Conservation (phyloP, 2,797 vertebrate genomes). For the Streptopelia turtur region DNA sequence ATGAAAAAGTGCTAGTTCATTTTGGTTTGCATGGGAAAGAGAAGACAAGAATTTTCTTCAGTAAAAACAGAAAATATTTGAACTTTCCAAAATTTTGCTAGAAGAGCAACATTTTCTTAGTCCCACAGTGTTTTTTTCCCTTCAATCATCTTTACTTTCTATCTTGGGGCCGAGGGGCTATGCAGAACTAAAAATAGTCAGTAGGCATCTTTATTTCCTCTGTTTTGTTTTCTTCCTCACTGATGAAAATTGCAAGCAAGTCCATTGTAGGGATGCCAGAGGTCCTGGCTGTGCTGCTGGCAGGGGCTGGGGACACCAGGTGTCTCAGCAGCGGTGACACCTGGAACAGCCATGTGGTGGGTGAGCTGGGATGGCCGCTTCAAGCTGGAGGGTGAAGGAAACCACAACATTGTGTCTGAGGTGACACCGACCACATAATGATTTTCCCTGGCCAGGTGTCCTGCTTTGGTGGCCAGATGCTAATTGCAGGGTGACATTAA, state of each 20-base stretch:
- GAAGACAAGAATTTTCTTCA: neutral
- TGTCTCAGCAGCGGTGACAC: neutral
- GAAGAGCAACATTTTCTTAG: neutral
- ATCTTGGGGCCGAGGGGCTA: neutral
- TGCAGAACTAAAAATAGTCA: neutral
- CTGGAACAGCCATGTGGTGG: rapidly evolving
- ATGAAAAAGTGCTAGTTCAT: neutral
- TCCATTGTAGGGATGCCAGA: neutral
- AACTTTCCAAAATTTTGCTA: neutral
- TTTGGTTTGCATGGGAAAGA: neutral
- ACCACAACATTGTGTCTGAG: rapidly evolving
- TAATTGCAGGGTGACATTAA: neutral
- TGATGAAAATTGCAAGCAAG: neutral
- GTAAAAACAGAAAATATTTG: neutral
- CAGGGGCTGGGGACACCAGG: neutral
- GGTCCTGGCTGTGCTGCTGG: neutral
- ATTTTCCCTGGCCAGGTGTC: neutral
- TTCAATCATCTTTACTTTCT: neutral
- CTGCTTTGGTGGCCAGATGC: neutral
- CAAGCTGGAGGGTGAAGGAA: neutral
- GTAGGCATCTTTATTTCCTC: neutral
- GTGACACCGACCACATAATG: rapidly evolving
- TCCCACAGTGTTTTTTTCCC: neutral
- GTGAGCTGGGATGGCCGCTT: neutral
- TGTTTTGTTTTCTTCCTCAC: neutral